Conservation (phyloP, 2,113 vertebrate genomes). For the Ceratotherium simum region DNA sequence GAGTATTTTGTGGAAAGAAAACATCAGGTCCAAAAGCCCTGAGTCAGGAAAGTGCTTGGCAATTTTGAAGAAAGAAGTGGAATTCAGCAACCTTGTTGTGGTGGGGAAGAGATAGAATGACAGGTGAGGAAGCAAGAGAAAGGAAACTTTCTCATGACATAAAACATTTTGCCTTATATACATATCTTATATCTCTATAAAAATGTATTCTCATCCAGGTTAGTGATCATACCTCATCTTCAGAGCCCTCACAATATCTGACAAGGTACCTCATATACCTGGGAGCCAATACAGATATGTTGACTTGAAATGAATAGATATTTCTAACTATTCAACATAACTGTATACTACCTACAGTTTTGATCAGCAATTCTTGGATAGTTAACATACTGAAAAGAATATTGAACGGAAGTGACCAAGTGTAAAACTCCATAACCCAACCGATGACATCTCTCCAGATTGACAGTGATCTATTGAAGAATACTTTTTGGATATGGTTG, state of each 20-base stretch:
- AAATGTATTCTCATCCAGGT: not conserved
- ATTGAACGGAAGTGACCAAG: not conserved
- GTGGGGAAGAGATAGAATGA: not conserved
- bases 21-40: not conserved
- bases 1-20: not conserved
- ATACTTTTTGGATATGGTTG: not conserved
- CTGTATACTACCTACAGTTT: not conserved
- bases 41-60: not conserved
- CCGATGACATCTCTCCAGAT: not conserved
- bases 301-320: not conserved
- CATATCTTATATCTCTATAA: not conserved
- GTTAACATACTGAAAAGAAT: not conserved
- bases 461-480: not conserved
- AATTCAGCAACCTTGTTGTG: not conserved
- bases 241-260: not conserved
- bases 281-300: not conserved
- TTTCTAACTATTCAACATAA: not conserved
- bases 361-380: not conserved
- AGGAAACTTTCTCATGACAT: not conserved
- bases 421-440: not conserved
- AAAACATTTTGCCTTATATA: not conserved
- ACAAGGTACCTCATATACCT: not conserved
- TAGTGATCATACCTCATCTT: not conserved
- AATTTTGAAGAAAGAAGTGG: not conserved
- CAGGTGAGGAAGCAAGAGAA: not conserved